Conservation (phyloP, 2,888 invertebrate genomes). For the Malthinus flaveolus region DNA sequence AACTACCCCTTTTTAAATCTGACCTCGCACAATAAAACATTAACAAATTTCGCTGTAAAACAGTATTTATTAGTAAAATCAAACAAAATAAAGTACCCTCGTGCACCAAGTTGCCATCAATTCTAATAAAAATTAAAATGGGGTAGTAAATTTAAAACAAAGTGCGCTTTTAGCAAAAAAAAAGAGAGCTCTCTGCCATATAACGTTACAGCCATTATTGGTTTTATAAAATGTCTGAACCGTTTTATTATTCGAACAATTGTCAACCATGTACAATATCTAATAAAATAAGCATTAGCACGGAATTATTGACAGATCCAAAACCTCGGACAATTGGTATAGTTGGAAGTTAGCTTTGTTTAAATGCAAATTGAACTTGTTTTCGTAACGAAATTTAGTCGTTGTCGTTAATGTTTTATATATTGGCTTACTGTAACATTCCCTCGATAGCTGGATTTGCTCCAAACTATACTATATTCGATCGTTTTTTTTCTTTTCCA, state of each 20-base stretch:
- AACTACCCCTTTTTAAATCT: no score
- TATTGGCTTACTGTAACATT: slow-evolving; percentile 10
- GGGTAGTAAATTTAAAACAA: background rate
- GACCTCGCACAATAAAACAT: no score
- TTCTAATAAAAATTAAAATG: slow-evolving; percentile 6
- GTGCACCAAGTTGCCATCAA: slow-evolving; percentile 1
- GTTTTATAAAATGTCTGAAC: slow-evolving; percentile 1
- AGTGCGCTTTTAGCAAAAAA: background rate
- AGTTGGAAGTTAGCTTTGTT: slow-evolving; percentile 16
- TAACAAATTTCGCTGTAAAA: background rate
- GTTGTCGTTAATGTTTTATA: slow-evolving; percentile 20
- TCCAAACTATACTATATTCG: background rate
- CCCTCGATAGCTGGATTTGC: background rate
- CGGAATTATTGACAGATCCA: slow-evolving; percentile 15
- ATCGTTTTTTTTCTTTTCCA: no score
- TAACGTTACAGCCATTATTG: slow-evolving; percentile 2
- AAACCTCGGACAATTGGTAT: slow-evolving; percentile 4
- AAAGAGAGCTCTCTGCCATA: background rate
- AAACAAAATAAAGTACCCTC: slow-evolving; percentile 1
- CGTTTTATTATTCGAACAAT: background rate
- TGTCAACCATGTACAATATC: slow-evolving; percentile 10
- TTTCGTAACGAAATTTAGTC: slow-evolving; percentile 21
- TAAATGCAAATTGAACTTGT: slow-evolving; percentile 26
- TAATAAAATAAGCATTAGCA: slow-evolving; percentile 18
- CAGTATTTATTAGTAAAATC: slow-evolving; percentile 6